Evolutionary conservation across 2,888 invertebrate species (phyloP), one percentile per base, ranked within the genome.

Genomic region (Drosophila antonietae): DNA sequence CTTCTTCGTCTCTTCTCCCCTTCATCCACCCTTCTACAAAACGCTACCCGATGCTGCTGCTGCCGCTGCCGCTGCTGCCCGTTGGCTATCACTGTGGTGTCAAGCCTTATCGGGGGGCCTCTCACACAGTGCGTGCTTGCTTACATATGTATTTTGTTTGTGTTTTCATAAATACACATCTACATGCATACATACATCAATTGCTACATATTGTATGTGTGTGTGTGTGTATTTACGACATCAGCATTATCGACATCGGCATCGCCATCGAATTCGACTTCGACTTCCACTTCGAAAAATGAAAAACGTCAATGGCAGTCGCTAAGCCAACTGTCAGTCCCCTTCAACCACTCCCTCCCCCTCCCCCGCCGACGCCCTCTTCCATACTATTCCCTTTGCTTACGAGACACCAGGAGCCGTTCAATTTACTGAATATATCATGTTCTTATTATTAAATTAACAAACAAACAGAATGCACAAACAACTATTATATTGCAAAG

Each of bases 51-150:
- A 12, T 43, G 47, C 33, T 28, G 28, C 28, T 28, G 47, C 52
- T 43, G 18, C 18, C 23, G 46, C 28, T 43, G 18, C 43, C 23
- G 46, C 28, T 49, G 49, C 31, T 20, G 44, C 35, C 56, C n/a
- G 58, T 51, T 65, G 63, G 51, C 72, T 75, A 72, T 72, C 72
- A 78, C 62, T 44, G 33, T 18, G 31, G 74, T 78, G 76, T 75
- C 63, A 79, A 70, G 35, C 63, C 65, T 76, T 76, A 76, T 76
- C 76, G 49, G 49, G 59, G 8, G 46, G 49, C 51, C 28, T 59
- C 49, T 44, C 55, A 20, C 70, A 46, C 49, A 52, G 33, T 33
- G 28, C 47, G 23, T 31, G 49, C 53, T 64, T 65, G 70, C 20
- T 1, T 20, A 20, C 57, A 60, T 65, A 74, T 52, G 58, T 51